Evolutionary conservation across 2,113 vertebrate species (phyloP).

Genomic region (Tachysurus vachellii): DNA sequence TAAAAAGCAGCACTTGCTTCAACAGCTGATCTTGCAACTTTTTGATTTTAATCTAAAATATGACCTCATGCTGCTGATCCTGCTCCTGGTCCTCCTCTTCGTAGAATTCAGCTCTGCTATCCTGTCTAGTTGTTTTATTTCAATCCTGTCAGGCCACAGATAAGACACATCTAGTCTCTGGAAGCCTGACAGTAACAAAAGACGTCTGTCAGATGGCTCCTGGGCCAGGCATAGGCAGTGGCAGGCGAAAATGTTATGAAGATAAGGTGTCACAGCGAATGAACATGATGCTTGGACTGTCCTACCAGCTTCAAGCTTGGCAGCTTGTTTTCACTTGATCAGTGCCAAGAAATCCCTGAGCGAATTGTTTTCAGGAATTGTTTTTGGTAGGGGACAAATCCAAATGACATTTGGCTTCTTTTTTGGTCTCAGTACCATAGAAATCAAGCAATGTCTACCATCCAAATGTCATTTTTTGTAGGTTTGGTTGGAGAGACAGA

Average conservation of each 20-base stretch:
- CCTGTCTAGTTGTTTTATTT: conserved; percentile 50
- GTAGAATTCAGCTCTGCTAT: conserved; percentile 25
- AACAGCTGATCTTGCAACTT: conserved; percentile 9
- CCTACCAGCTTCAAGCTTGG: conserved; percentile 34
- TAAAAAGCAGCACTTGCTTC: neutral
- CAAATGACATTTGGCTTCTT: conserved; percentile 45
- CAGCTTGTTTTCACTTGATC: conserved; percentile 28
- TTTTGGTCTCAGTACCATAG: conserved; percentile 40
- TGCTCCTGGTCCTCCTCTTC: conserved; percentile 28
- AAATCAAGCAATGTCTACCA: conserved; percentile 47
- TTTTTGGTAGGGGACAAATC: conserved; percentile 34
- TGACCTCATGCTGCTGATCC: conserved; percentile 22
- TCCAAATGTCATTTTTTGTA: conserved; percentile 48
- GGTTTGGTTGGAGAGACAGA: neutral
- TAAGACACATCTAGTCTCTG: conserved; percentile 46
- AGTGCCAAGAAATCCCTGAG: conserved; percentile 17
- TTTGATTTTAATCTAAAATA: conserved; percentile 34
- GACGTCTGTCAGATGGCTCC: conserved; percentile 49
- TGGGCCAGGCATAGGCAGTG: conserved; percentile 45
- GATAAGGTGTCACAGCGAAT: conserved; percentile 51
- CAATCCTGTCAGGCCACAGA: conserved; percentile 44
- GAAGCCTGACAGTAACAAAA: conserved; percentile 56
- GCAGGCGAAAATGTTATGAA: conserved; percentile 52
- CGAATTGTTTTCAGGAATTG: conserved; percentile 39
- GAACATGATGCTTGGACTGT: conserved; percentile 36